Evolutionary conservation across 2,888 invertebrate species (phyloP), one percentile per base, ranked within the genome.

Genomic region (Myopa tessellatipennis): DNA sequence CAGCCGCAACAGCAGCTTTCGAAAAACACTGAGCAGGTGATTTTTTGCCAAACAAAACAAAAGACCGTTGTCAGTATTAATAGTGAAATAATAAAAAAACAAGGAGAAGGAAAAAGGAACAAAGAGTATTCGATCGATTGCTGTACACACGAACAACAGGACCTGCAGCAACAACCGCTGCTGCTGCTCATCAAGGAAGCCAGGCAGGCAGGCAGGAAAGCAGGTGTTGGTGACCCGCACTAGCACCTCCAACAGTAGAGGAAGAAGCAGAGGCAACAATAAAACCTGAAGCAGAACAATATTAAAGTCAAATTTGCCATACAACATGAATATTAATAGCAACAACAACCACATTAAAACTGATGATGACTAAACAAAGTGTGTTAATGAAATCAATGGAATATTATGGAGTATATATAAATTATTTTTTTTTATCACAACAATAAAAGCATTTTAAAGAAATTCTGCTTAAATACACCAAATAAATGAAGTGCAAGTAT

Each of bases 221-320:
- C 65, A 65, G 74, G 63, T 74, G 74, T 36, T 67, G 74, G 26
- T 74, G 74, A 26, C 55, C 50, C 36, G 40, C 45, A 40, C 45
- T 61, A 40, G 26, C 72, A 72, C 16, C 72, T 36, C 14, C 65
- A 63, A 34, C 36, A 36, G 12, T 14, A 65, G 36, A n/a, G n/a
- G 36, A 8, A 50, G 50, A 8, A 40, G 34, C 69, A 60, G 60
- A 34, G 40, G 60, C 71, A 38, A 55, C 40, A 58, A 60, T 18
- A 45, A 8, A 55, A n/a, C 52, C 12, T 7, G 55, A 12, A 6
- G 16, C 6, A 8, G 52, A 36, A 55, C 5, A 70, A 52, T 55
- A 26, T 36, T 26, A 70, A 55, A 55, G 34, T 36, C 50, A 26
- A 52, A 40, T 45, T 45, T 26, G 40, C 45, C 10, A 45, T 10